phyloP scores from a whole-genome alignment of 2,797 vertebrate genomes.

The Schizothorax lantsangensis region DNA sequence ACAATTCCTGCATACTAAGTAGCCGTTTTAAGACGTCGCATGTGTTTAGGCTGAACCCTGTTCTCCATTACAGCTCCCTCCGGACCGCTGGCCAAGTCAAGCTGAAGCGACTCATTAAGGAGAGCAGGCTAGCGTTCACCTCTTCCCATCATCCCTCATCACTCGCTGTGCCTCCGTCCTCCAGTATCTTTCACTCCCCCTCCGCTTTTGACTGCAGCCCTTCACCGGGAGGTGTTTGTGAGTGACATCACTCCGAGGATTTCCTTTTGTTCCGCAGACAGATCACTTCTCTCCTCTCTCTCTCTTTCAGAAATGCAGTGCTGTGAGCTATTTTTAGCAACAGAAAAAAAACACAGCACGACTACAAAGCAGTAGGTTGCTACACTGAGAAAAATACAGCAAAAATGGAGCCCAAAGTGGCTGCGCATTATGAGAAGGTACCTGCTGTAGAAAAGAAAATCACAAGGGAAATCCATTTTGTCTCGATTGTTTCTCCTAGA shows the following conservation, averaged over 20 bases:
- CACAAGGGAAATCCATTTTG: not conserved
- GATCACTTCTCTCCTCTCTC: conserved; percentile 52
- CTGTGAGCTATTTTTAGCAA: conserved; percentile 58
- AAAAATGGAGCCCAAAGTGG: conserved; percentile 31
- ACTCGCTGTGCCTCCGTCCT: not conserved
- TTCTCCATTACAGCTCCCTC: conserved; percentile 29
- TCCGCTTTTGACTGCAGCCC: conserved; percentile 35
- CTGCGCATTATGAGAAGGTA: not conserved
- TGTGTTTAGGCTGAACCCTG: not conserved
- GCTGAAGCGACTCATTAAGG: conserved; percentile 65
- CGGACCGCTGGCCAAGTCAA: conserved; percentile 68
- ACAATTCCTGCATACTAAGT: conserved; percentile 33
- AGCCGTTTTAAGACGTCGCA: conserved; percentile 44
- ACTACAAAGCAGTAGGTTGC: conserved; percentile 53
- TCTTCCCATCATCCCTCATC: conserved; percentile 25
- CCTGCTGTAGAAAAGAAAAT: not conserved
- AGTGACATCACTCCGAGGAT: conserved; percentile 77
- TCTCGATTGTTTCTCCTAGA: conserved; percentile 7
- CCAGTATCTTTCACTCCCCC: conserved; percentile 22
- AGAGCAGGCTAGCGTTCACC: conserved; percentile 13
- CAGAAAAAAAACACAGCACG: conserved; percentile 34
- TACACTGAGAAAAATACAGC: conserved; percentile 35
- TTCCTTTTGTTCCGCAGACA: conserved; percentile 67
- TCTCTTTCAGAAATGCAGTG: conserved; percentile 7
- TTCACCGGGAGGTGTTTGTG: conserved; percentile 41